A percentile compares a stretch with the other conserved stretches of the same genome.
These are phyloP conservation scores for Pristiophorus japonicus DNA, from an alignment of 2,113 vertebrate genomes.

Conservation along the genomic window DNA sequence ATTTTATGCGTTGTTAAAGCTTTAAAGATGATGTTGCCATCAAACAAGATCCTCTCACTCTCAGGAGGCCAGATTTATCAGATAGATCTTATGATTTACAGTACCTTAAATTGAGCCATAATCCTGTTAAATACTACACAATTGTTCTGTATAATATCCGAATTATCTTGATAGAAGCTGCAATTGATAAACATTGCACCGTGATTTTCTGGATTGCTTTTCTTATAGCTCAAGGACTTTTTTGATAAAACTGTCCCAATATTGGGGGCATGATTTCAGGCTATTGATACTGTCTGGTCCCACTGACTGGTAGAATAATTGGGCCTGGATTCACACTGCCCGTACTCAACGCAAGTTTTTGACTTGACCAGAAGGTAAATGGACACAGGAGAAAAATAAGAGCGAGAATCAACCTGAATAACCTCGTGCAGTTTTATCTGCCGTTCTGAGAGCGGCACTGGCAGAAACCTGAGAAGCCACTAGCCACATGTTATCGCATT, in stretches of 20 bases:
- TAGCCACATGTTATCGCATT: neutral
- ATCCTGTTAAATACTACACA: neutral
- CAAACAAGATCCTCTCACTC: neutral
- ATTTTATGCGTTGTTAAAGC: neutral
- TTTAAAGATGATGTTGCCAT: neutral
- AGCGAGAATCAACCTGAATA: neutral
- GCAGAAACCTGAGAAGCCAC: neutral
- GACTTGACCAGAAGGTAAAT: neutral
- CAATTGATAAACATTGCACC: neutral
- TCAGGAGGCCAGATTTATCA: neutral
- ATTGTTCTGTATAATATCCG: neutral
- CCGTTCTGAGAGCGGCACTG: neutral
- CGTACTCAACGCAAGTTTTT: neutral
- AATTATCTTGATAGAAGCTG: neutral
- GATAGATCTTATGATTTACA: neutral
- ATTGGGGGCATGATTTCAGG: too few relatives aligned
- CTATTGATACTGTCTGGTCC: neutral
- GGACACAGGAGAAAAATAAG: neutral
- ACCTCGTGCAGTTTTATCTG: neutral
- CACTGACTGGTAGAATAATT: neutral
- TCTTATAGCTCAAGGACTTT: neutral
- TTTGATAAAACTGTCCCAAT: neutral
- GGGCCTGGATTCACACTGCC: neutral
- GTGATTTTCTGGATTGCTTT: neutral
- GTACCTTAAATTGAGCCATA: neutral